Percentiles rank a stretch among this genome's conserved stretches.
Evolutionary conservation across 2,113 vertebrate genomes (phyloP).

Genomic region (Trachemys scripta): DNA sequence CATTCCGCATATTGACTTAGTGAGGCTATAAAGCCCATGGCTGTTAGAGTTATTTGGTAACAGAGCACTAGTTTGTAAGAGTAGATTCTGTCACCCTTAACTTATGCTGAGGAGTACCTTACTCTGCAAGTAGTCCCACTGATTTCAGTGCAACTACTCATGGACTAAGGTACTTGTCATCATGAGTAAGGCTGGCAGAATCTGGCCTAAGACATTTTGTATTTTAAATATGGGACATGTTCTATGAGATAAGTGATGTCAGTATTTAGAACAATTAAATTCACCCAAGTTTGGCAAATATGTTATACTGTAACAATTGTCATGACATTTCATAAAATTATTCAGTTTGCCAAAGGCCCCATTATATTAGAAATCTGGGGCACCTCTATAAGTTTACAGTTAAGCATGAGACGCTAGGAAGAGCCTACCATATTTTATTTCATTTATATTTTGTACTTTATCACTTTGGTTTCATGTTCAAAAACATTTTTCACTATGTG

Average conservation of each 20-base stretch:
- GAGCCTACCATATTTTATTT: background rate
- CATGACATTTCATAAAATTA: fast-evolving
- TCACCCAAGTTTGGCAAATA: background rate
- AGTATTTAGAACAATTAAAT: background rate
- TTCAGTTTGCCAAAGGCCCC: background rate
- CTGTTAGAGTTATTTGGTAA: background rate
- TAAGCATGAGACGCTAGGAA: background rate
- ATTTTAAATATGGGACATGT: background rate
- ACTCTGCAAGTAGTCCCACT: background rate
- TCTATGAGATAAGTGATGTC: background rate
- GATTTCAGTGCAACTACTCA: background rate
- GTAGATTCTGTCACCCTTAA: background rate
- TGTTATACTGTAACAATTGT: background rate
- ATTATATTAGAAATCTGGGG: background rate
- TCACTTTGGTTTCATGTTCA: background rate
- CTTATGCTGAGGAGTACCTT: background rate
- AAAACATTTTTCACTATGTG: background rate
- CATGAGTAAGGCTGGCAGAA: background rate
- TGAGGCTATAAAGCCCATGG: background rate
- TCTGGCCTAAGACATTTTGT: background rate
- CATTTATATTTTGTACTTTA: background rate
- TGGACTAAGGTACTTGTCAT: background rate
- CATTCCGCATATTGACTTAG: background rate
- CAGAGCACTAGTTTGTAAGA: background rate
- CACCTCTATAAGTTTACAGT: background rate